phyloP scores from a whole-genome alignment of 2,113 vertebrate genomes.

The Stegastes partitus region DNA sequence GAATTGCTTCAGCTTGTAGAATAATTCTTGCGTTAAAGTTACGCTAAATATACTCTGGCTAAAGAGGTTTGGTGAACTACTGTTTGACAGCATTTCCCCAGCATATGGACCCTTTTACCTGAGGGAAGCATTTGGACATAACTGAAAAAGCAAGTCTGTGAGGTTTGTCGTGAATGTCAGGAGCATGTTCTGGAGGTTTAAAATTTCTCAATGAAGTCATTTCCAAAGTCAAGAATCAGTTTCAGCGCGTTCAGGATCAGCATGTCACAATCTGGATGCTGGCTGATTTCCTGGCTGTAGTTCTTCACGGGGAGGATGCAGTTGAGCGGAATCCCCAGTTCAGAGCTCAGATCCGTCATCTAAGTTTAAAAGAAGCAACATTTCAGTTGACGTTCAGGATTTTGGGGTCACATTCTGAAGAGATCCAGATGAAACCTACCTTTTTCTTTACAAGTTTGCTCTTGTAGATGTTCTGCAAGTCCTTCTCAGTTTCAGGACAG shows the following conservation, averaged over 20 bases:
- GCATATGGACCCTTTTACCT: no score
- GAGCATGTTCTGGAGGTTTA: no score
- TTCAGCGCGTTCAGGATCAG: constrained; percentile 4
- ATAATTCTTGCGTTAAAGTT: no score
- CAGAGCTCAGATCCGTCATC: not conserved
- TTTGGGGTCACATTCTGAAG: no score
- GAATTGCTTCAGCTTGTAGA: no score
- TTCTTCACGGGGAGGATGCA: not conserved
- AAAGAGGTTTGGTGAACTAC: no score
- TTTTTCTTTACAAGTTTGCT: not conserved
- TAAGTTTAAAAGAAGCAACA: not conserved
- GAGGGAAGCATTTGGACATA: no score
- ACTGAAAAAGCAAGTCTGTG: no score
- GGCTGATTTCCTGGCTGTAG: not conserved
- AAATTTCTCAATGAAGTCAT: not conserved
- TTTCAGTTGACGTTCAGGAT: no score
- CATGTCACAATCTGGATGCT: not conserved
- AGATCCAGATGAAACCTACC: not conserved
- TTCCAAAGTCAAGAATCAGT: not conserved
- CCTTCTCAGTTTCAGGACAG: not conserved
- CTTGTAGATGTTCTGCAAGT: not conserved
- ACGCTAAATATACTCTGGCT: no score
- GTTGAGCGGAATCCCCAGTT: not conserved
- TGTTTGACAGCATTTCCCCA: no score
- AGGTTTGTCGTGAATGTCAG: no score